Evolutionary conservation across 1,140 invertebrate species (phyloP), one percentile per base, ranked within the genome.

Genomic region (Arion vulgaris): DNA sequence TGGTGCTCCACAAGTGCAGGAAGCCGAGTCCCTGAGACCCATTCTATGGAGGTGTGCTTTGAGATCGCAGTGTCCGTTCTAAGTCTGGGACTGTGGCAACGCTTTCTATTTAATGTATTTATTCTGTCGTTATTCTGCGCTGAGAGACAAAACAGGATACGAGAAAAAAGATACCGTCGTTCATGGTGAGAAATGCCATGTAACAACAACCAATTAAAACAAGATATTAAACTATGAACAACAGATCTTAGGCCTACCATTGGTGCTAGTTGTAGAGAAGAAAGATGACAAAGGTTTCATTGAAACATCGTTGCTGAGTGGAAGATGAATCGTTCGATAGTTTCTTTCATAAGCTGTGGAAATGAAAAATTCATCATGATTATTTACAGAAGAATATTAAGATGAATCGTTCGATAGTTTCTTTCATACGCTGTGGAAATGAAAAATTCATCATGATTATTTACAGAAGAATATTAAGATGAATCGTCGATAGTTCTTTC

Each of bases 341-440:
- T 80, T 80, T 45, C 78, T 69, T 32, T 80, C 62, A 71, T 19
- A 80, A 45, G 36, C 78, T 41, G 76, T 53, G 7, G 32, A 32
- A 68, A 34, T 32, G 15, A 4, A 57, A 57, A 57, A 11, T 57
- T 15, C 5, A 4, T 15, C 2, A 57, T 2, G 41, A 15, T 45
- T 15, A 45, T 7, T 45, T 15, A 45, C 41, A 45, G 41, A 45
- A 45, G 15, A 45, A 15, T n/a, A n/a, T n/a, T n/a, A 4, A 80
- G 41, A 38, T 80, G 78, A 45, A 80, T 80, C 0, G 78, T 80
- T 0, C 68, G 19, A 32, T 80, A 80, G 34, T 80, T 80, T 45
- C 78, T 69, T 32, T 80, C 62, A 71, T 19, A 80, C 15, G 36
- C 78, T 41, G 76, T 53, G 7, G 32, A 32, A 68, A 34, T 32